These are phyloP conservation scores for Pipistrellus pygmaeus DNA, from an alignment of 2,797 vertebrate genomes.

Conservation along the genomic window DNA sequence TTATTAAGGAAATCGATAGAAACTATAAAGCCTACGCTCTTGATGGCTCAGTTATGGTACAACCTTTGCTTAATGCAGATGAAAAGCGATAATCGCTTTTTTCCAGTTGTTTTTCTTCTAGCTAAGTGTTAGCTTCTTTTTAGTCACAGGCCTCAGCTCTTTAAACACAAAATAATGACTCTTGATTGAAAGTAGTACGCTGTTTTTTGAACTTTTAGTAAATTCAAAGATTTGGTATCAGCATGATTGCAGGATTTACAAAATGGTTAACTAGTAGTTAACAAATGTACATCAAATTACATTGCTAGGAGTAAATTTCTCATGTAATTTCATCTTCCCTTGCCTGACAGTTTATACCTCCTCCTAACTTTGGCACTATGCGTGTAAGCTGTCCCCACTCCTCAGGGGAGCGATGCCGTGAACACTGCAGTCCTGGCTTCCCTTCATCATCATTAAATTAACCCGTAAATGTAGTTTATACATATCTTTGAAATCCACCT, in stretches of 20 bases:
- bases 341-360: neutral
- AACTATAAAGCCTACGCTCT: neutral
- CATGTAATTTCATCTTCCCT: slow-evolving; percentile 22
- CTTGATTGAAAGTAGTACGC: neutral
- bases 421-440: neutral
- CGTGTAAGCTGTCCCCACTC: neutral
- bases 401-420: neutral
- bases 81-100: neutral
- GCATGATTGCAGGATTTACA: neutral
- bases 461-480: slow-evolving; percentile 40
- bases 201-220: slow-evolving; percentile 12
- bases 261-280: neutral
- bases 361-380: neutral
- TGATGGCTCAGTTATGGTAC: neutral
- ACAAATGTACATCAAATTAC: neutral
- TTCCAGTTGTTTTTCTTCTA: neutral
- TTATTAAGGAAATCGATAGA: neutral
- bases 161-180: slow-evolving; percentile 44
- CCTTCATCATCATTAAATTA: slow-evolving; percentile 48
- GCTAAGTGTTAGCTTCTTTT: neutral
- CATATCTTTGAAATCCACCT: slow-evolving; percentile 69
- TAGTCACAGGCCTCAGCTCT: neutral
- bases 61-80: neutral
- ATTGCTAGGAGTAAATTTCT: slow-evolving; percentile 15
- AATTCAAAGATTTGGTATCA: neutral